Evolutionary conservation across 2,797 vertebrate genomes (phyloP).

Genomic region (Botia almorhae): DNA sequence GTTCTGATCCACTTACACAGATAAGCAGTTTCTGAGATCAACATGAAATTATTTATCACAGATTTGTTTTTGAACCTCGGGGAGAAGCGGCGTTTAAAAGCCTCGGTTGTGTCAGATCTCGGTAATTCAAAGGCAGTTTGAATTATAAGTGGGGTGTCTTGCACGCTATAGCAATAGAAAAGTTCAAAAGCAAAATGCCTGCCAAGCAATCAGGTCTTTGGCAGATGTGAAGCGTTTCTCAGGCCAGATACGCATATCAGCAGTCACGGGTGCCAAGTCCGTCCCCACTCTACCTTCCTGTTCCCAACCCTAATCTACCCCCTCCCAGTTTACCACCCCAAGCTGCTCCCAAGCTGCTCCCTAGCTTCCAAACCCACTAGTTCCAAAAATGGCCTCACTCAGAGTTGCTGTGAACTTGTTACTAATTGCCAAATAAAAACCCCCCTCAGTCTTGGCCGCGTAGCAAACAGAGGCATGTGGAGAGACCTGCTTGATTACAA

Average conservation of each 20-base stretch:
- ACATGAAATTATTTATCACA: neutral
- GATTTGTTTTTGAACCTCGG: constrained; percentile 9
- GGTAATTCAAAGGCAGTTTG: constrained; percentile 25
- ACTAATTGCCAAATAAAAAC: constrained; percentile 42
- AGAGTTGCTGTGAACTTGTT: constrained; percentile 44
- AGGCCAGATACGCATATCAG: constrained; percentile 49
- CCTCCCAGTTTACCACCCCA: constrained; percentile 25
- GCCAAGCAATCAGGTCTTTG: constrained; percentile 55
- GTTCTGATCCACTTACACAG: neutral
- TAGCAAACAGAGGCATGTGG: constrained; percentile 4
- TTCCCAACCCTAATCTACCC: constrained; percentile 48
- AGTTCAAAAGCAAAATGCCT: constrained; percentile 47
- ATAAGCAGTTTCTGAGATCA: neutral
- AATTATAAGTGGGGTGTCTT: constrained; percentile 31
- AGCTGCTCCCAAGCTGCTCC: constrained; percentile 18
- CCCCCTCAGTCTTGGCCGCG: constrained; percentile 22
- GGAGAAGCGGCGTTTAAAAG: neutral
- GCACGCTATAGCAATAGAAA: constrained; percentile 30
- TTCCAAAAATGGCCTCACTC: constrained; percentile 12
- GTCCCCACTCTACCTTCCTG: constrained; percentile 35
- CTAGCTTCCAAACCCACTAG: constrained; percentile 24
- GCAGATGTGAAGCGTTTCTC: constrained; percentile 33
- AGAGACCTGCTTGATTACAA: constrained; percentile 23
- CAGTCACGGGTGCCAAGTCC: constrained; percentile 38
- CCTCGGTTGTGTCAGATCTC: constrained; percentile 1